Evolutionary conservation across 2,797 vertebrate species (phyloP).

Genomic region (Hyperoplus immaculatus): DNA sequence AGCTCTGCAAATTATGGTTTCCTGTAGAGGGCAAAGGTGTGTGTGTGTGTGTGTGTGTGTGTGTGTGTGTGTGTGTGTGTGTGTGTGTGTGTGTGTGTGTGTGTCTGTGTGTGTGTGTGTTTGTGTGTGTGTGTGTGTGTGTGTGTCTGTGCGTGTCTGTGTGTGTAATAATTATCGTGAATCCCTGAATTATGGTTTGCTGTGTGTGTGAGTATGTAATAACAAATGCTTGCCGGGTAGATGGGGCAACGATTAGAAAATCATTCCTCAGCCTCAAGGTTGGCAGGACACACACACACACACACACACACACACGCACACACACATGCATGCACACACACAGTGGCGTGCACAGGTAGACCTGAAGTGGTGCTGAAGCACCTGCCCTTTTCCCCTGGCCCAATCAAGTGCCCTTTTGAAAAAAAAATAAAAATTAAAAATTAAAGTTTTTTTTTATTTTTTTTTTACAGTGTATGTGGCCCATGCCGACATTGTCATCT

Average conservation of each 20-base stretch:
- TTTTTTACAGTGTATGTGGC: too few species aligned
- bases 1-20: constrained; percentile 36
- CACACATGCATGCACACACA: too few species aligned
- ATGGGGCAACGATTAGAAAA: constrained; percentile 58
- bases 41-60: constrained; percentile 11
- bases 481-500: too few species aligned
- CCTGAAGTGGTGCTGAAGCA: too few species aligned
- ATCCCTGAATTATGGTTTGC: constrained; percentile 50
- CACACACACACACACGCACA: constrained; percentile 33
- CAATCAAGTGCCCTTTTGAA: too few species aligned
- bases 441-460: too few species aligned
- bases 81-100: constrained; percentile 20
- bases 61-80: constrained; percentile 21
- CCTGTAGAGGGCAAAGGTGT: constrained; percentile 31
- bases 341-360: too few species aligned
- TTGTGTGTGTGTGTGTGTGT: background rate
- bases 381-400: too few species aligned
- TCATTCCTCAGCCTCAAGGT: constrained; percentile 71
- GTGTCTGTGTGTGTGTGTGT: constrained; percentile 30
- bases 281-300: constrained; percentile 48
- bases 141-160: background rate
- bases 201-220: constrained; percentile 39
- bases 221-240: constrained; percentile 57
- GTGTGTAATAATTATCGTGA: constrained; percentile 42
- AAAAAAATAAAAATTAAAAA: too few species aligned